Evolutionary conservation across 2,797 vertebrate species (phyloP).

Genomic region (Rhabdomys pumilio): DNA sequence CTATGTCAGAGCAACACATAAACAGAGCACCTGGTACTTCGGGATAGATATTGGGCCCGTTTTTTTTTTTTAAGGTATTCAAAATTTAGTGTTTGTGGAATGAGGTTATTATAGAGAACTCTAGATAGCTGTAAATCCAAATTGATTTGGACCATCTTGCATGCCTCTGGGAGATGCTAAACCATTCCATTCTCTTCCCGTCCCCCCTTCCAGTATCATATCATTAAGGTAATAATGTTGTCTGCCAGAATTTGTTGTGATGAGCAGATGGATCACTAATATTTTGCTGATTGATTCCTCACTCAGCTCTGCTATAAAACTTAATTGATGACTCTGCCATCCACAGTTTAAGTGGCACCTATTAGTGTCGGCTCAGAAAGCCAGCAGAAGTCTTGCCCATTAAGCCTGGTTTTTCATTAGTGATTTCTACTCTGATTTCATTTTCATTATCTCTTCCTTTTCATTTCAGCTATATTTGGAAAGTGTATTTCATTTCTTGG

Average conservation of each 20-base stretch:
- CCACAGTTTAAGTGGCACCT: constrained; percentile 46
- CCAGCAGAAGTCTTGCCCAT: neutral
- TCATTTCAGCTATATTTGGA: neutral
- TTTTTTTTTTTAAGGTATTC: constrained; percentile 75
- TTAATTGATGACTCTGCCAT: constrained; percentile 75
- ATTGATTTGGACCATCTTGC: constrained; percentile 77
- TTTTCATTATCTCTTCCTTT: constrained; percentile 26
- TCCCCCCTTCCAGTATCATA: neutral
- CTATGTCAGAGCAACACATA: neutral
- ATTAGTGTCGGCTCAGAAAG: constrained; percentile 63
- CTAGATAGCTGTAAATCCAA: constrained; percentile 68
- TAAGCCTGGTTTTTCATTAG: constrained; percentile 21
- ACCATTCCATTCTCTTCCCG: constrained; percentile 28
- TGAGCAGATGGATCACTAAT: constrained; percentile 84
- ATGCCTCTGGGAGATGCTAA: constrained; percentile 72
- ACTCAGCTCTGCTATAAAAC: constrained; percentile 74
- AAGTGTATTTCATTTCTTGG: constrained; percentile 39
- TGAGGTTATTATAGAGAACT: constrained; percentile 78
- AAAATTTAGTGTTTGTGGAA: constrained; percentile 83
- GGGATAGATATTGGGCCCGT: constrained; percentile 52
- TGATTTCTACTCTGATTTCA: constrained; percentile 9
- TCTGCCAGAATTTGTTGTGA: constrained; percentile 79
- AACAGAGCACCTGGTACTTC: constrained; percentile 55
- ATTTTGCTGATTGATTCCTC: constrained; percentile 82
- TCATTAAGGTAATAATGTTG: constrained; percentile 80